phyloP scores from a whole-genome alignment of 2,888 invertebrate genomes.

The Penaeus monodon region DNA sequence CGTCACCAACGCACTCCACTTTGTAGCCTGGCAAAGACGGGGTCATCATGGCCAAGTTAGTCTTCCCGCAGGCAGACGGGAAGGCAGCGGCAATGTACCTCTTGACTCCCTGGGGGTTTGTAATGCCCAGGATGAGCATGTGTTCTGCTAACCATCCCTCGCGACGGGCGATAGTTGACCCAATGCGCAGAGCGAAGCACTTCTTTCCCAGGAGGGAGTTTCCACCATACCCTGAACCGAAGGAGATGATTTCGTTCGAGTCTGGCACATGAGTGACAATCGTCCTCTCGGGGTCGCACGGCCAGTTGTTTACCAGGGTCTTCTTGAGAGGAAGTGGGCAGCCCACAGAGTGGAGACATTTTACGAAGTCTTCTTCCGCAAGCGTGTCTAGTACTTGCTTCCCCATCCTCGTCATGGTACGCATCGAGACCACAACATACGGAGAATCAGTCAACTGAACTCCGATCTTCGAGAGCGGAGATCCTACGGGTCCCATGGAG shows the following conservation, averaged over 20 bases:
- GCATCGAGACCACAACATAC: conserved; percentile 98
- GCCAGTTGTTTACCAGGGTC: conserved; percentile 76
- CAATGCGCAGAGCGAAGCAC: conserved; percentile 95
- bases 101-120: conserved; percentile 88
- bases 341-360: conserved; percentile 94
- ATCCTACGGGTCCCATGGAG: conserved; percentile 97
- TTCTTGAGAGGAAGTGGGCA: conserved; percentile 72
- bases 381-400: conserved; percentile 73
- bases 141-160: conserved; percentile 99
- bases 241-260: conserved; percentile 86
- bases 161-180: conserved; percentile 90
- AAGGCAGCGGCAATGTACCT: conserved; percentile 95
- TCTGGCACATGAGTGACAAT: conserved; percentile 90
- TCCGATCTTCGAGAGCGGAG: conserved; percentile 94
- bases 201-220: conserved; percentile 97
- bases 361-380: conserved; percentile 72
- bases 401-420: conserved; percentile 96
- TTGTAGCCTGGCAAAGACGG: conserved; percentile 94
- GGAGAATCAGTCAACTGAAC: conserved; percentile 96
- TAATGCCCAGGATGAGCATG: conserved; percentile 97
- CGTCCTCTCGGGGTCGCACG: conserved; percentile 96
- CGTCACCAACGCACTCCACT: conserved; percentile 90
- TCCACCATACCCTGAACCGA: conserved; percentile 96
- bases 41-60: conserved; percentile 99
- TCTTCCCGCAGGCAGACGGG: conserved; percentile 98